phyloP scores from a whole-genome alignment of 2,797 vertebrate species.

The Paguma larvata region DNA sequence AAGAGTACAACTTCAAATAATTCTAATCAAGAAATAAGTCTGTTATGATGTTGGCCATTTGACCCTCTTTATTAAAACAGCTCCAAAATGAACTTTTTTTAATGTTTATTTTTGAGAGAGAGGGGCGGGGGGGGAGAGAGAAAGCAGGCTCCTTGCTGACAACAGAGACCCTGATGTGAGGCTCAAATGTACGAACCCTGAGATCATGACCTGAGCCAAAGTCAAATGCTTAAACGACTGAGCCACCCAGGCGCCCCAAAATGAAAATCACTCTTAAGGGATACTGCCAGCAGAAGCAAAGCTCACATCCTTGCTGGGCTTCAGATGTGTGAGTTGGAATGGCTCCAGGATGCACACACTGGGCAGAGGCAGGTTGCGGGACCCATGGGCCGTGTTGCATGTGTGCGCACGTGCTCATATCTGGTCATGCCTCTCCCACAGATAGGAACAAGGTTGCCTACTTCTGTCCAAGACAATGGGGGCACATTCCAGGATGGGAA shows the following conservation, averaged over 20 bases:
- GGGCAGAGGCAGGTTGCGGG: neutral
- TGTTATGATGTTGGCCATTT: neutral
- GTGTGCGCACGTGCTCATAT: neutral
- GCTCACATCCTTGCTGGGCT: neutral
- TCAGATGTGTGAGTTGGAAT: neutral
- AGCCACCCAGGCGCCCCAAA: neutral
- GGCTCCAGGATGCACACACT: accelerated
- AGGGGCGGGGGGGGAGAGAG: no score
- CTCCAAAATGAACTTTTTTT: constrained; percentile 37
- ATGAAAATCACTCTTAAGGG: constrained; percentile 27
- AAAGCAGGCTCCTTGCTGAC: no score
- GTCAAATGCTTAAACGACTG: no score
- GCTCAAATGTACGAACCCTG: no score
- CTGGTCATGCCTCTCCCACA: neutral
- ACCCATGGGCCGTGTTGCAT: neutral
- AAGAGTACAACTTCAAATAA: constrained; percentile 48
- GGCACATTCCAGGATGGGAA: neutral
- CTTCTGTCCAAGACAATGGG: neutral
- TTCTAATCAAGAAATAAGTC: constrained; percentile 57
- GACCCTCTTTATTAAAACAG: constrained; percentile 36
- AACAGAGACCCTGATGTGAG: no score
- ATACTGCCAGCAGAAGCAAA: neutral
- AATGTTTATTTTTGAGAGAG: no score
- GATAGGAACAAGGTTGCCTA: neutral
- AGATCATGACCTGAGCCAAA: no score